phyloP scores from a whole-genome alignment of 1,140 invertebrate genomes.

The Delia radicum region DNA sequence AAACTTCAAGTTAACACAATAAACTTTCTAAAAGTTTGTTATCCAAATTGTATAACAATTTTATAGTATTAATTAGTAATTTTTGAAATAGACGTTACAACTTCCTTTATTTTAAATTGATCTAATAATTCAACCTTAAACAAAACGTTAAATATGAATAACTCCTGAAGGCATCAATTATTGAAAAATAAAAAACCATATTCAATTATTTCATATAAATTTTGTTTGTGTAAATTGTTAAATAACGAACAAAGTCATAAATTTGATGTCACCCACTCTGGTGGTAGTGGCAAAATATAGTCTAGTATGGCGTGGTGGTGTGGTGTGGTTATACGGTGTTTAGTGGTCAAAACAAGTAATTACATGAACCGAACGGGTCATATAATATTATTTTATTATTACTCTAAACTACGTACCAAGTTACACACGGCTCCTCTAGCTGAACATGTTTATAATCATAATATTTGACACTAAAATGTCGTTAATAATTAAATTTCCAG shows the following conservation, averaged over 20 bases:
- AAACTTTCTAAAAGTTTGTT: too few relatives aligned
- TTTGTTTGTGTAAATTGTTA: too few relatives aligned
- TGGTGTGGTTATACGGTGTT: not conserved
- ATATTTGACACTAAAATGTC: slow-evolving; percentile 32
- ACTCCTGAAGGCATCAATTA: slow-evolving; percentile 14
- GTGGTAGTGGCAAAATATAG: too few relatives aligned
- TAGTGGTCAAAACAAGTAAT: slow-evolving; percentile 20
- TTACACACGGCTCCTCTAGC: not conserved
- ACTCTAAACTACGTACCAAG: not conserved
- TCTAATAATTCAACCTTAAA: not conserved
- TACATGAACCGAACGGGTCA: slow-evolving; percentile 19
- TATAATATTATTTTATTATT: not conserved
- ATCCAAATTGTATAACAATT: too few relatives aligned
- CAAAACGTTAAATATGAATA: not conserved
- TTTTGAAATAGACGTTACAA: too few relatives aligned
- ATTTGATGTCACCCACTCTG: slow-evolving; percentile 23
- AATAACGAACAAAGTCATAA: slow-evolving; percentile 18
- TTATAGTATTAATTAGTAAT: too few relatives aligned
- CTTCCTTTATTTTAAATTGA: not conserved
- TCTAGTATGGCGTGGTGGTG: too few relatives aligned
- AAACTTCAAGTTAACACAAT: not conserved
- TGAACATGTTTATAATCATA: slow-evolving; percentile 24
- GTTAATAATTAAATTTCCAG: slow-evolving; percentile 28
- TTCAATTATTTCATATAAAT: slow-evolving; percentile 12
- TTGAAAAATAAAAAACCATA: not conserved